Evolutionary conservation across 2,797 vertebrate genomes (phyloP), one percentile per base, ranked within the genome.

Genomic region (Astyanax mexicanus): DNA sequence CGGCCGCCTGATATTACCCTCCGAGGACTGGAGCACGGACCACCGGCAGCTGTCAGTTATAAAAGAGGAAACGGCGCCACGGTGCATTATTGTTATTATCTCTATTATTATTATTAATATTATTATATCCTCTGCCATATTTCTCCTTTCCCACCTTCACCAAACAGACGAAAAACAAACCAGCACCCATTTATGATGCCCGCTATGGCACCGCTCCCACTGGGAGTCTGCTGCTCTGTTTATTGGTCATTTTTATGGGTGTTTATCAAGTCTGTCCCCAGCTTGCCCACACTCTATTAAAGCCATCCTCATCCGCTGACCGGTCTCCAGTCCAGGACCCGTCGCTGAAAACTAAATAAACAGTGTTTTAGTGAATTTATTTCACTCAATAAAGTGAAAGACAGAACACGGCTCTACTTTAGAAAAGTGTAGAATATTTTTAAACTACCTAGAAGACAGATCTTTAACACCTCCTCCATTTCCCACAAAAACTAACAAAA

Each of bases 231-330:
- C n/a, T n/a, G n/a, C n/a, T n/a, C n/a, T 27, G 37, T 81, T 81
- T 83, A 83, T 70, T 70, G 75, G 42, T 76, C 19, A 69, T 61
- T 72, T 84, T 75, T 72, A 80, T 69, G 69, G 25, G 71, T 67
- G 57, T 80, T 80, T 75, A 73, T 78, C 32, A 75, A 69, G 64
- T 38, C 51, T 55, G 38, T 15, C 42, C 65, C n/a, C 4, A 52
- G 57, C 61, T 29, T 27, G 12, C 17, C 61, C 17, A 62, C 45
- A 45, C 40, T 69, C 52, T 44, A 51, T 77, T 71, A 71, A 74
- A 67, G 29, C 57, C 32, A 0, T 11, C 15, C 32, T 6, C 6
- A 32, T 10, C 40, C 32, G 38, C 17, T 17, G 25, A 35, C 23
- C 21, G 35, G 19, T 55, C 57, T 40, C 21, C 11, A 47, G 40